Percentiles rank a stretch among this genome's conserved stretches.
These are phyloP conservation scores for Paralichthys olivaceus DNA, from an alignment of 2,113 vertebrate species.

Conservation along the genomic window DNA sequence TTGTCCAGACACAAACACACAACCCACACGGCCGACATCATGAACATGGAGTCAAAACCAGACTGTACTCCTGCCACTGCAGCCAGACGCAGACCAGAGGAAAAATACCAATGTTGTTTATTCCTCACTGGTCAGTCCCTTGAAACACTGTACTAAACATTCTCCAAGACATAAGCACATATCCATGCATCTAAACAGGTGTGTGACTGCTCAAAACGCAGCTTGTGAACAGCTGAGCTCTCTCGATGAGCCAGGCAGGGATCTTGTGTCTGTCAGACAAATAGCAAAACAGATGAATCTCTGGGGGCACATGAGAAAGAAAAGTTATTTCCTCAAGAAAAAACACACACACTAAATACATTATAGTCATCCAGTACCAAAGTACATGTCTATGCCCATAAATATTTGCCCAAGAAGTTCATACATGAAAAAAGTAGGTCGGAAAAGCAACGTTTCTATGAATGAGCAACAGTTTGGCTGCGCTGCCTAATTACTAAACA, in stretches of 20 bases:
- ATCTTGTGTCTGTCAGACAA: slow-evolving; percentile 55
- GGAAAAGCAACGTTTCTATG: slow-evolving; percentile 61
- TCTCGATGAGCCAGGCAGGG: slow-evolving; percentile 14
- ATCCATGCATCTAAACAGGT: slow-evolving; percentile 21
- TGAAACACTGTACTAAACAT: slow-evolving; percentile 17
- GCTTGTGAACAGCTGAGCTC: slow-evolving; percentile 39
- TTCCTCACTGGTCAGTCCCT: slow-evolving; percentile 38
- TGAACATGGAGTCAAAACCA: slow-evolving; percentile 59
- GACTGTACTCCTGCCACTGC: slow-evolving; percentile 37
- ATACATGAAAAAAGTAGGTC: slow-evolving; percentile 57
- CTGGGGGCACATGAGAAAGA: slow-evolving; percentile 46
- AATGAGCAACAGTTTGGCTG: slow-evolving; percentile 62
- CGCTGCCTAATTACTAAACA: slow-evolving; percentile 55
- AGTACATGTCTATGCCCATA: slow-evolving; percentile 65
- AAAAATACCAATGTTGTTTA: slow-evolving; percentile 52
- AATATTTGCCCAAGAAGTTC: slow-evolving; percentile 58
- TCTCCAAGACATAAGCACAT: slow-evolving; percentile 8
- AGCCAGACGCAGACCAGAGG: slow-evolving; percentile 39
- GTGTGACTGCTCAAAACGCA: slow-evolving; percentile 18
- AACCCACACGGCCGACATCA: slow-evolving; percentile 60
- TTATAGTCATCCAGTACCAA: slow-evolving; percentile 62
- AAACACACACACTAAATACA: slow-evolving; percentile 46
- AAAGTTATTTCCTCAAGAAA: slow-evolving; percentile 58
- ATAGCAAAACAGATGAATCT: slow-evolving; percentile 60
- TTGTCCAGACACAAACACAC: slow-evolving; percentile 71